A percentile compares a stretch with the other conserved stretches of the same genome.
phyloP scores from a whole-genome alignment of 2,113 vertebrate genomes.

The Neotoma lepida region DNA sequence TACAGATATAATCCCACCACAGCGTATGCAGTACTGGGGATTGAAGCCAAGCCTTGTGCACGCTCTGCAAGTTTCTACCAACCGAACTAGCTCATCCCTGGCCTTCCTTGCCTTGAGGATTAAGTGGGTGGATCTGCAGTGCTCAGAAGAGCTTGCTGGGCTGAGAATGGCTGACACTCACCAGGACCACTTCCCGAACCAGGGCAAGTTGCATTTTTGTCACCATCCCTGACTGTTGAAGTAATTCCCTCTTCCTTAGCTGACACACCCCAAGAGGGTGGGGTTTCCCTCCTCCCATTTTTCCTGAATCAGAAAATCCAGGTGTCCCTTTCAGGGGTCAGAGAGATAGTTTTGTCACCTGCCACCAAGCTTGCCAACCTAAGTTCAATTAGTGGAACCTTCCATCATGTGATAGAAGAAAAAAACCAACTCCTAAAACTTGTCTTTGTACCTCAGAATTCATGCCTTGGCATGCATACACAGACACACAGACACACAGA shows the following conservation, averaged over 20 bases:
- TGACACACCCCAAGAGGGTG: neutral
- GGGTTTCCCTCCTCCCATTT: neutral
- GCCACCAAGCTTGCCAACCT: neutral
- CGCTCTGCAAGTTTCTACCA: neutral
- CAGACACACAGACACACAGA: neutral
- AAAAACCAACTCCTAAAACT: neutral
- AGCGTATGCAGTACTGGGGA: neutral
- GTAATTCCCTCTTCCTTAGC: neutral
- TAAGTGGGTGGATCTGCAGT: neutral
- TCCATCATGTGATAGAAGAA: no score
- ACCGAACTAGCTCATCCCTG: neutral
- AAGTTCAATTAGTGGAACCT: neutral
- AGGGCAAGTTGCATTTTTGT: neutral
- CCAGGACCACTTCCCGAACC: neutral
- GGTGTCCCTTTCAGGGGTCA: neutral
- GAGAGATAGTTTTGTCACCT: neutral
- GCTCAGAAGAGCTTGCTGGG: neutral
- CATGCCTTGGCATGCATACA: neutral
- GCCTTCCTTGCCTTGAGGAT: neutral
- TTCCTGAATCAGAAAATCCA: neutral
- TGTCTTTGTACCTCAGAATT: neutral
- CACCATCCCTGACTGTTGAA: neutral
- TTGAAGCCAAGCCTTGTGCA: neutral
- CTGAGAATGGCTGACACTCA: no score
- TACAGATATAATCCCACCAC: neutral